A percentile compares a stretch with the other conserved stretches of the same genome.
Conservation (phyloP, 2,113 vertebrate genomes). For the Gallinago jamesoni region DNA sequence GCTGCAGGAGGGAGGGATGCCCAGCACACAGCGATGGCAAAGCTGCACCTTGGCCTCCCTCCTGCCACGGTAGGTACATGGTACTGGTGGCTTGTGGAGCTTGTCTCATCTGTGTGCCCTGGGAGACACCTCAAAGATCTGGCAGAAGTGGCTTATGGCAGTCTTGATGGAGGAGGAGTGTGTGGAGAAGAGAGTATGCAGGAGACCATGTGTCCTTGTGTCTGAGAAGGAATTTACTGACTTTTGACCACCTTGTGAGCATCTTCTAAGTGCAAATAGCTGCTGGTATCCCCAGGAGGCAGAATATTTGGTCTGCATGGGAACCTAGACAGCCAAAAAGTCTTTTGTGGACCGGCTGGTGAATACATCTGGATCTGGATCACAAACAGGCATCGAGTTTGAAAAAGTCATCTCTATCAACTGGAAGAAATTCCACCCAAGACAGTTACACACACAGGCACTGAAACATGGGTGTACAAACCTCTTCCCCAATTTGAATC, state of each 20-base stretch:
- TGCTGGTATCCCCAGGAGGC: not conserved
- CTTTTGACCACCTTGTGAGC: not conserved
- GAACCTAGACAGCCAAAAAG: not conserved
- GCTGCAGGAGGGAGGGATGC: not conserved
- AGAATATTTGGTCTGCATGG: not conserved
- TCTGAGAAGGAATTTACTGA: not conserved
- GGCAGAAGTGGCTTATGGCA: not conserved
- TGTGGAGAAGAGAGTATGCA: not conserved
- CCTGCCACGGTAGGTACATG: not conserved
- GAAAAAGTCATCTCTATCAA: not conserved
- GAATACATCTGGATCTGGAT: not conserved
- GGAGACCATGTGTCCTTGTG: not conserved
- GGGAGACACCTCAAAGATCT: not conserved
- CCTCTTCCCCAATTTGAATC: not conserved
- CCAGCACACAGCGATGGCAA: accelerated
- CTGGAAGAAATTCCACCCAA: not conserved
- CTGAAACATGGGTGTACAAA: not conserved
- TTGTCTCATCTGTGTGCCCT: not conserved
- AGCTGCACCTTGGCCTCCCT: not conserved
- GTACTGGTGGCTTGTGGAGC: not conserved
- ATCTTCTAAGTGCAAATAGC: not conserved
- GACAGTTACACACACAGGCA: not conserved
- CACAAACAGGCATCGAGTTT: not conserved
- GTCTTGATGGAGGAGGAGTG: not conserved
- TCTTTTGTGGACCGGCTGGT: not conserved